Percentiles rank a stretch among this genome's conserved stretches.
These are phyloP conservation scores for Pangasius krempfi DNA, from an alignment of 2,797 vertebrate genomes.

Conservation along the genomic window DNA sequence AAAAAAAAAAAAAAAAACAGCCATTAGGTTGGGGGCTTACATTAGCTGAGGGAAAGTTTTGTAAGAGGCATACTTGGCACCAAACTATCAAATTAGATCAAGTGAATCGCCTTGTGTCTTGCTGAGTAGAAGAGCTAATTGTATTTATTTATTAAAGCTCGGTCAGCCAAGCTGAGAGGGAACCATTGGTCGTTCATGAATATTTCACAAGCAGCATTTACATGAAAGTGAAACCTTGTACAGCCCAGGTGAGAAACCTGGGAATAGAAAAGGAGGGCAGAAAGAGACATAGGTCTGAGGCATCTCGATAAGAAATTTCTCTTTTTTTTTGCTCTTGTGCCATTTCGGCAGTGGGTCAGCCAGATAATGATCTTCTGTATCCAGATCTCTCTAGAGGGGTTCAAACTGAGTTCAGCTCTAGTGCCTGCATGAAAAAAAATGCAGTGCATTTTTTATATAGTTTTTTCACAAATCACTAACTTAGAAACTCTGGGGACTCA, in stretches of 20 bases:
- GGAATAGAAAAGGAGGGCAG: slow-evolving; percentile 5
- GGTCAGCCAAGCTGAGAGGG: slow-evolving; percentile 50
- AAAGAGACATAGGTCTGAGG: background rate
- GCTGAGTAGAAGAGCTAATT: slow-evolving; percentile 56
- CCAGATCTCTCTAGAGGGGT: slow-evolving; percentile 67
- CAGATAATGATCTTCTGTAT: slow-evolving; percentile 74
- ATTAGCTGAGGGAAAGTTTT: slow-evolving; percentile 51
- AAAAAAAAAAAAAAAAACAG: slow-evolving; percentile 15
- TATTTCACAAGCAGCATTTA: slow-evolving; percentile 61
- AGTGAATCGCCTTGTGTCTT: slow-evolving; percentile 41
- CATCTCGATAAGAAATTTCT: slow-evolving; percentile 8
- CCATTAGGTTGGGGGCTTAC: slow-evolving; percentile 52
- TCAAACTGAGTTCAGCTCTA: slow-evolving; percentile 76
- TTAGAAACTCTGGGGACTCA: background rate
- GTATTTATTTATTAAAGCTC: slow-evolving; percentile 60
- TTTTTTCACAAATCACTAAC: background rate
- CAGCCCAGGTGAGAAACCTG: slow-evolving; percentile 22
- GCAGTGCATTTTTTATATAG: background rate
- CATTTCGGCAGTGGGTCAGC: slow-evolving; percentile 70
- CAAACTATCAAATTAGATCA: slow-evolving; percentile 50
- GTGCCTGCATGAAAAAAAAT: slow-evolving; percentile 47
- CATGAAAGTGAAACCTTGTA: slow-evolving; percentile 43
- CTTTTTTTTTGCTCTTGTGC: slow-evolving; percentile 37
- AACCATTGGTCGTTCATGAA: slow-evolving; percentile 59
- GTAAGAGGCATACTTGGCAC: slow-evolving; percentile 43